Evolutionary conservation across 1,140 invertebrate species (phyloP), one percentile per base, ranked within the genome.

Genomic region (Drosophila parabipectinata): DNA sequence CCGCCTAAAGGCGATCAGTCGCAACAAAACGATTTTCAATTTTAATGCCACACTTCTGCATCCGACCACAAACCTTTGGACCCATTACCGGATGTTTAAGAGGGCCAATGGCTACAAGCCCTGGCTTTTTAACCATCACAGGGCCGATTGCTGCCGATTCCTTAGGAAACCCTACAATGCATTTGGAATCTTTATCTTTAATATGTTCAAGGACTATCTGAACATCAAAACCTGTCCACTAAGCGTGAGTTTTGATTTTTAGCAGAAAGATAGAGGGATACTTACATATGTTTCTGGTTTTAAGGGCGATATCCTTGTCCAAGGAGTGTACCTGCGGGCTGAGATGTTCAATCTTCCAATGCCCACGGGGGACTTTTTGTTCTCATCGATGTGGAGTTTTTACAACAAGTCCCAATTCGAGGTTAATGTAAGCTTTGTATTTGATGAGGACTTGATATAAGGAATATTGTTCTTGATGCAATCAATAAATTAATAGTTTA

Each of bases 71-170:
- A 14, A 50, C 5, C 28, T 66, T 15, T 0, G 9, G 4, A 8
- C 24, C 8, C 30, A 60, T 4, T 28, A 34, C 3, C 30, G n/a
- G 8, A n/a, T 64, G 3, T 34, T 64, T 0, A 66, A 61, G 8
- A 41, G 44, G 32, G 24, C 1, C 10, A 66, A 0, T 12, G 57
- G 62, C 28, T 66, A 61, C 45, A 66, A 66, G 26, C 57, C 62
- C 0, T 66, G 41, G 44, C 32, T 64, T 1, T 39, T 30, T 9
- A 37, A 5, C 45, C n/a, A 14, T 14, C 14, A 21, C 14, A 62
- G 4, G 3, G 5, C 6, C 6, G 57, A 66, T 24, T 26, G 9
- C 4, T 66, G 62, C 14, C 24, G 15, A 4, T 66, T 66, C n/a
- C 2, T 64, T 9, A 57, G 8, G n/a, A 47, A 24, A 24, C 18